Evolutionary conservation across 1,140 invertebrate genomes (phyloP), one percentile per base, ranked within the genome.

Genomic region (Pararge aegeria): DNA sequence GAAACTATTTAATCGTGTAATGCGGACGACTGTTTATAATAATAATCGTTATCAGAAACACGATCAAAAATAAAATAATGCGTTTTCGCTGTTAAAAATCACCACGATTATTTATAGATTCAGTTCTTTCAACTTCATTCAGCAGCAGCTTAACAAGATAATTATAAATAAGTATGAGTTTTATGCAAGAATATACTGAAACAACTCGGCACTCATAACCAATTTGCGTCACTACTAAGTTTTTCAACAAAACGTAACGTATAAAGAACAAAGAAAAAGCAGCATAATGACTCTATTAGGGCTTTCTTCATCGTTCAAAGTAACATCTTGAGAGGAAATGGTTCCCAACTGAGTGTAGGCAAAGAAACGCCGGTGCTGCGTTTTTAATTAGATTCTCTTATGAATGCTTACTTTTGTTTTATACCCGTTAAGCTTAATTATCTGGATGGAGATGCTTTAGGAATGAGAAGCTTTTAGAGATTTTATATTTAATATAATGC

Each of bases 341-440:
- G 19, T 19, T 46, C 42, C 42, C 42, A 20, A 46, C 42, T 20
- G 42, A 46, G 42, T 20, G 42, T 20, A 46, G 19, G 42, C 42
- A 46, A 46, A 46, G 42, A 46, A 46, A 46, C 42, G 42, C 20
- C 42, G 38, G 2, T 15, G 5, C 42, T 46, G 16, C 16, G 42
- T 46, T 46, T 46, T 46, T 46, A 46, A 46, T 46, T 46, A 20
- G 42, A 46, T 46, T 46, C 42, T 12, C 42, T 46, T 46, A 46
- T 46, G 42, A 20, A 46, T 20, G 42, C 42, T 46, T 46, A 20
- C 42, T 46, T 46, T 46, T 46, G 42, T 46, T 46, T 20, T 20
- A 7, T 46, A 46, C 42, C 20, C 18, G 42, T 46, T 20, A 46
- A 46, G 42, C 42, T 46, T 46, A 46, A 34, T 34, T 34, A 34